Evolutionary conservation across 2,113 vertebrate species (phyloP).

Genomic region (Lutjanus erythropterus): DNA sequence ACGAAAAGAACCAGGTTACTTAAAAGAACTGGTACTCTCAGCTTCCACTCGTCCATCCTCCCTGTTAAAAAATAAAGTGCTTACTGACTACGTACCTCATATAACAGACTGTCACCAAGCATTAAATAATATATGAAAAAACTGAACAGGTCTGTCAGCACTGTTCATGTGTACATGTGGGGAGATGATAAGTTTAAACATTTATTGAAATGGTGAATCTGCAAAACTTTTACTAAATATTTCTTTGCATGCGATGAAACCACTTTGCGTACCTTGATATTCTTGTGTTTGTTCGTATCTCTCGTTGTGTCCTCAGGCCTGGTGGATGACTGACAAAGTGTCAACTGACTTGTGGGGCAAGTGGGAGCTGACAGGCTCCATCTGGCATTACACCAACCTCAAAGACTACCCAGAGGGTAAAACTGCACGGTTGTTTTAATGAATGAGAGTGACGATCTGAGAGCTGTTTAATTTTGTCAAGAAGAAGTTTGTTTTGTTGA

Average conservation of each 20-base stretch:
- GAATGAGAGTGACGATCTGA: not conserved
- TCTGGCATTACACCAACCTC: constrained; percentile 82
- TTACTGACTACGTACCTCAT: constrained; percentile 1
- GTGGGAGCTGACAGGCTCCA: constrained; percentile 68
- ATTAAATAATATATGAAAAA: not conserved
- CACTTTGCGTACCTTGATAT: not conserved
- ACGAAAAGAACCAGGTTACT: too few relatives aligned
- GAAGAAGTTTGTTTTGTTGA: not conserved
- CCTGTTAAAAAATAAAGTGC: too few relatives aligned
- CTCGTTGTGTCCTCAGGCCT: constrained; percentile 74
- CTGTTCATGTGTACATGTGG: not conserved
- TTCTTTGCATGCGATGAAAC: not conserved
- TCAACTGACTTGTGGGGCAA: constrained; percentile 84
- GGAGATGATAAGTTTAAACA: not conserved
- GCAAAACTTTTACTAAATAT: not conserved
- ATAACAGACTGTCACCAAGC: not conserved
- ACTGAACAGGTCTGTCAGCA: not conserved
- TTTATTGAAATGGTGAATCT: not conserved
- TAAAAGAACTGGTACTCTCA: too few relatives aligned
- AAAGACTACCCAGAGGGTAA: constrained; percentile 76
- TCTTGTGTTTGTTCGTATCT: not conserved
- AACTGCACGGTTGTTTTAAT: not conserved
- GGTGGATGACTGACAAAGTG: constrained; percentile 77
- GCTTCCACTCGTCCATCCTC: too few relatives aligned
- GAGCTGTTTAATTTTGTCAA: not conserved